phyloP scores from a whole-genome alignment of 2,797 vertebrate genomes.

The Gadopsis marmoratus region DNA sequence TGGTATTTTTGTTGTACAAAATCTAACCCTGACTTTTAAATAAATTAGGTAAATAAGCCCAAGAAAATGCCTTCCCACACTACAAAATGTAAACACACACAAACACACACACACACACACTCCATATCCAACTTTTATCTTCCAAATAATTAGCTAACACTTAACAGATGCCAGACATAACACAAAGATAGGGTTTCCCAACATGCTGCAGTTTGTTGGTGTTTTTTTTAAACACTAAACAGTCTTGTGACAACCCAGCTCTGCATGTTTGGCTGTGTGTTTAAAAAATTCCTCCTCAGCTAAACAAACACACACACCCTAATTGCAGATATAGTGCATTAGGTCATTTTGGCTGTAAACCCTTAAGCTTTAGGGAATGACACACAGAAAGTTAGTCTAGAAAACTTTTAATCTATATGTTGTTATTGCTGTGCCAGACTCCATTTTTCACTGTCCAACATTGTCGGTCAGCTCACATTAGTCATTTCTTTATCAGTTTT shows the following conservation, averaged over 20 bases:
- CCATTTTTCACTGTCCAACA: constrained; percentile 75
- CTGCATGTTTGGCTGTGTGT: constrained; percentile 5
- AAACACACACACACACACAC: not conserved
- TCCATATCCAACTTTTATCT: constrained; percentile 21
- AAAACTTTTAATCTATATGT: constrained; percentile 71
- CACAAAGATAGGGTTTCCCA: constrained; percentile 31
- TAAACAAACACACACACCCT: constrained; percentile 27
- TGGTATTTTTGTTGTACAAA: not conserved
- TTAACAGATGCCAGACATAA: constrained; percentile 52
- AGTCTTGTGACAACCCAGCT: constrained; percentile 1
- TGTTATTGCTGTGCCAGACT: constrained; percentile 63
- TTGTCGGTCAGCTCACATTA: constrained; percentile 75
- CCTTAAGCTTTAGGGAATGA: constrained; percentile 37
- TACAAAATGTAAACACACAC: not conserved
- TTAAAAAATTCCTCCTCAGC: constrained; percentile 12
- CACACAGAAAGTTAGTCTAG: constrained; percentile 41
- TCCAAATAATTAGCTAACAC: constrained; percentile 37
- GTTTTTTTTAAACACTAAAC: constrained; percentile 5
- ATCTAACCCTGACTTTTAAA: not conserved
- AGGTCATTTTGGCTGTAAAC: constrained; percentile 44
- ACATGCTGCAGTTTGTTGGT: not conserved
- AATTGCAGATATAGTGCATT: constrained; percentile 18
- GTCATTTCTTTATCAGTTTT: constrained; percentile 76
- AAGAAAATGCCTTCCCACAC: not conserved
- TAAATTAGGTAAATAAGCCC: constrained; percentile 2